phyloP scores from a whole-genome alignment of 2,113 vertebrate species.

The Merops nubicus region DNA sequence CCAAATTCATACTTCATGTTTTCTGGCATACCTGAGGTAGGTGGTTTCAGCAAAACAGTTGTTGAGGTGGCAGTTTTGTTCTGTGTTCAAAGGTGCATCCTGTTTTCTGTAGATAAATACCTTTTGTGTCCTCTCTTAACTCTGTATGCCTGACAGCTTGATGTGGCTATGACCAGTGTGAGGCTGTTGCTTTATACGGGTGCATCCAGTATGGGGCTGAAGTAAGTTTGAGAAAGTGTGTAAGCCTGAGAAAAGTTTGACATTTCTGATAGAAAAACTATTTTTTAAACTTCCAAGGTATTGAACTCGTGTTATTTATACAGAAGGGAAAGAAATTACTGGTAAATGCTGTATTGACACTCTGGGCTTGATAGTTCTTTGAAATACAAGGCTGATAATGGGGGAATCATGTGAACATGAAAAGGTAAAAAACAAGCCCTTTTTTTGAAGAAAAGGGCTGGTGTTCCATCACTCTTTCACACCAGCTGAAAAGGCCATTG shows the following conservation, averaged over 20 bases:
- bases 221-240: neutral
- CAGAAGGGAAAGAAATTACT: neutral
- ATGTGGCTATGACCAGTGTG: neutral
- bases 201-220: neutral
- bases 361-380: neutral
- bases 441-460: neutral
- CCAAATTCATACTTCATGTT: neutral
- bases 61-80: neutral
- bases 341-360: neutral
- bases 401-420: neutral
- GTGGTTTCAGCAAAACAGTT: neutral
- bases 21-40: neutral
- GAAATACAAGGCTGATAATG: neutral
- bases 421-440: neutral
- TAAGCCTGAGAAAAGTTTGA: neutral
- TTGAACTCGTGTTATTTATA: neutral
- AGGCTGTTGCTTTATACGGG: neutral
- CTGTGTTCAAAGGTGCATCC: neutral
- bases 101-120: neutral
- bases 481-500: neutral
- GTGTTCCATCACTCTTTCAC: neutral
- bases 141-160: rapidly evolving
- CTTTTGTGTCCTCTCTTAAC: neutral
- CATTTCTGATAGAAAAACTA: neutral
- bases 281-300: neutral